A percentile compares a stretch with the other conserved stretches of the same genome.
Evolutionary conservation across 1,140 invertebrate genomes (phyloP).

Genomic region (Diorhabda elongata): DNA sequence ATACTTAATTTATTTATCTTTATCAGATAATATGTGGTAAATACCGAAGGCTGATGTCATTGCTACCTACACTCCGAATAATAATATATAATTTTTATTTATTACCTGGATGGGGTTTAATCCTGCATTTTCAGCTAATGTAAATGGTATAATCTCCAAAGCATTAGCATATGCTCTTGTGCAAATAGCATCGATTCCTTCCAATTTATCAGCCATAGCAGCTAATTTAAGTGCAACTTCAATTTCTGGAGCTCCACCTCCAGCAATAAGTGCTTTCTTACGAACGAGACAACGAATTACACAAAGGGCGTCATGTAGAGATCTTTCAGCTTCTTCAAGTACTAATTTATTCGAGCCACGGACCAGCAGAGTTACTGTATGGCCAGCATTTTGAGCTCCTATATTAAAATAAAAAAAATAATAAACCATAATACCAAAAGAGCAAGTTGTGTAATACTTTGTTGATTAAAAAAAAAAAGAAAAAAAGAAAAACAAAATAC

Average conservation of each 20-base stretch:
- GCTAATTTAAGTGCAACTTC: constrained; percentile 85
- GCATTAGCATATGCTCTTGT: constrained; percentile 93
- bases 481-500: too few relatives aligned
- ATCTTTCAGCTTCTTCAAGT: constrained; percentile 90
- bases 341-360: constrained; percentile 97
- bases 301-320: constrained; percentile 96
- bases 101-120: constrained; percentile 80
- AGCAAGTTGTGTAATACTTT: not conserved
- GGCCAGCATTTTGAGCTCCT: constrained; percentile 83
- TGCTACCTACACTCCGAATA: too few relatives aligned
- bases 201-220: constrained; percentile 75
- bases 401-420: not conserved
- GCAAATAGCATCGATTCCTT: constrained; percentile 93
- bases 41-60: too few relatives aligned
- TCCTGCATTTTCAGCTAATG: constrained; percentile 99
- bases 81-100: too few relatives aligned
- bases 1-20: too few relatives aligned
- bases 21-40: too few relatives aligned
- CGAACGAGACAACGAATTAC: constrained; percentile 93
- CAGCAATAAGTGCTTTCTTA: constrained; percentile 83
- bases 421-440: constrained; percentile 8
- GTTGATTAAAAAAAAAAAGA: too few relatives aligned
- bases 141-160: constrained; percentile 94
- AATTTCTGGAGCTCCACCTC: constrained; percentile 96
- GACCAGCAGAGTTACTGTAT: constrained; percentile 89